Percentiles rank a stretch among this genome's conserved stretches.
These are phyloP conservation scores for Trinectes maculatus DNA, from an alignment of 2,113 vertebrate species.

Conservation along the genomic window DNA sequence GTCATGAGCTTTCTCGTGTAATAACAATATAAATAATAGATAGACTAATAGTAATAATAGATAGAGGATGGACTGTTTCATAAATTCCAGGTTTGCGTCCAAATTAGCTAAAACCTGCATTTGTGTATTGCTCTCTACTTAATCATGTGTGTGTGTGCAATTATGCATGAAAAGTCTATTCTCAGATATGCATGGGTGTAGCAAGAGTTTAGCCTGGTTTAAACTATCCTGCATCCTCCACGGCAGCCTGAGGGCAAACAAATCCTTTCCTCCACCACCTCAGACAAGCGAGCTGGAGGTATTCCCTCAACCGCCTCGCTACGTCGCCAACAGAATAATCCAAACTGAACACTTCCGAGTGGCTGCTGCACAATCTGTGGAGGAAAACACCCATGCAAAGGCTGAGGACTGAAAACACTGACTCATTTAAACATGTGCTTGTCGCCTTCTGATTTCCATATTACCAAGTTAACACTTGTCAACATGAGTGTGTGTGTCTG, in stretches of 20 bases:
- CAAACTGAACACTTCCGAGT: constrained; percentile 52
- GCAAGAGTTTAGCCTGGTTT: constrained; percentile 56
- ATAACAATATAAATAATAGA: no score
- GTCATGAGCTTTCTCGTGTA: neutral
- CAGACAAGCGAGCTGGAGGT: constrained; percentile 62
- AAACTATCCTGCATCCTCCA: constrained; percentile 53
- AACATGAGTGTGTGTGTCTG: constrained; percentile 49
- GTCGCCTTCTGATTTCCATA: constrained; percentile 71
- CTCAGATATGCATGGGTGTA: constrained; percentile 40
- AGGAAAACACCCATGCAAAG: constrained; percentile 65
- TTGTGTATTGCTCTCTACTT: constrained; percentile 21
- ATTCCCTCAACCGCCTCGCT: constrained; percentile 68
- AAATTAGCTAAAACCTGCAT: constrained; percentile 3
- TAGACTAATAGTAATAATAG: no score
- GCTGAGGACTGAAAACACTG: constrained; percentile 67
- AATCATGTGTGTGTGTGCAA: constrained; percentile 12
- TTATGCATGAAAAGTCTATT: constrained; percentile 36
- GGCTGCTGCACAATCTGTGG: constrained; percentile 60
- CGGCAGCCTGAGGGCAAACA: constrained; percentile 66
- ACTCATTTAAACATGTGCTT: constrained; percentile 76
- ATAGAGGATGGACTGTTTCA: neutral
- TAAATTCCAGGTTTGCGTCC: constrained; percentile 9
- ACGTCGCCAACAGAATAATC: constrained; percentile 71
- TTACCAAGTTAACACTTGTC: constrained; percentile 71
- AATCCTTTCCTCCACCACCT: constrained; percentile 66